Evolutionary conservation across 2,888 invertebrate species (phyloP), one percentile per base, ranked within the genome.

Genomic region (Monoplex corrugatus): DNA sequence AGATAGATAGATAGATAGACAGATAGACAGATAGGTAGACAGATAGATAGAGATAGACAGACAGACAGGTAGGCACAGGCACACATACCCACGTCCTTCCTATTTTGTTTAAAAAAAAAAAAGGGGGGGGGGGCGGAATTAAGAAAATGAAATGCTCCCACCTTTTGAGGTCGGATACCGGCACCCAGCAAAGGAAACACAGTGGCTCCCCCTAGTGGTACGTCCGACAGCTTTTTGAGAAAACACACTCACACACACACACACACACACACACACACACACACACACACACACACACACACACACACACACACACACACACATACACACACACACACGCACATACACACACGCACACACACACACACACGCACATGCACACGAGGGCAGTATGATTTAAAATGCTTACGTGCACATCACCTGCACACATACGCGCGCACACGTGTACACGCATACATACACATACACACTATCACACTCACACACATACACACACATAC

Each of bases 181-280:
- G 78, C 88, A 50, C 75, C 72, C 38, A 85, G n/a, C 45, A 85
- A 97, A 0, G 99, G 98, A 96, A 99, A 99, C 40, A 99, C 99
- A 0, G 99, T 99, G 10, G 98, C 98, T 38, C 99, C 99, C 1
- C 99, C 99, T 96, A 98, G 98, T 83, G 98, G 97, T 38, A 99
- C 99, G 94, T 99, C 98, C 91, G 98, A 98, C 98, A 99, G 98
- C 98, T 99, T 95, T 80, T 43, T 80, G 80, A 80, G 8, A 38
- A 80, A 8, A 80, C 78, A 43, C 43, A 80, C 78, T 83, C 35
- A 83, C 35, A 40, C 43, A n/a, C 78, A 80, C 78, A 43, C 78
- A 43, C 78, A 43, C 78, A 80, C 78, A 43, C 78, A 80, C 78
- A 80, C 78, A 80, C 40, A 80, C 78, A 80, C 40, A 75, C 50